Percentiles rank a stretch among this genome's conserved stretches.
Conservation (phyloP, 2,888 invertebrate genomes). For the Labia minor region DNA sequence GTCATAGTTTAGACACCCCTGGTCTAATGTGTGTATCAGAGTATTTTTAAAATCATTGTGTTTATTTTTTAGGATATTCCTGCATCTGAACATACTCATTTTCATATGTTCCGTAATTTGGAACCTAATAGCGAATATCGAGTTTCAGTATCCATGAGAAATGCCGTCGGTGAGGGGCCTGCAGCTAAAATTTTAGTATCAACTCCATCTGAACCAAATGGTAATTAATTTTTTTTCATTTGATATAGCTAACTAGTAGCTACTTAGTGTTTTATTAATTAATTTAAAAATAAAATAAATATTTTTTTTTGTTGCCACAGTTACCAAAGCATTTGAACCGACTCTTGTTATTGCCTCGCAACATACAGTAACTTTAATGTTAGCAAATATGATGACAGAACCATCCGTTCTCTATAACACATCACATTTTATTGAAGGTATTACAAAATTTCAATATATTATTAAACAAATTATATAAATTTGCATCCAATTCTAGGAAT, state of each 20-base stretch:
- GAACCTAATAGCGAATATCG: slow-evolving; percentile 60
- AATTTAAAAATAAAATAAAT: slow-evolving; percentile 4
- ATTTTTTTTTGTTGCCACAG: slow-evolving; percentile 39
- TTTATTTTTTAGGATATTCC: slow-evolving; percentile 53
- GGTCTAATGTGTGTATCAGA: no score
- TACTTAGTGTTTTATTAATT: neutral
- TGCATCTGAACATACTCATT: slow-evolving; percentile 53
- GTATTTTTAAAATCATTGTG: slow-evolving; percentile 17
- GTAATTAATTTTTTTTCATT: slow-evolving; percentile 38
- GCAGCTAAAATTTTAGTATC: slow-evolving; percentile 50
- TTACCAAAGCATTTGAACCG: slow-evolving; percentile 55
- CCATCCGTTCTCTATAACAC: slow-evolving; percentile 54
- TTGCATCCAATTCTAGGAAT: slow-evolving; percentile 51
- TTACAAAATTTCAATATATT: neutral
- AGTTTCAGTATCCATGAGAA: slow-evolving; percentile 68
- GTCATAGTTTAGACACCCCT: no score
- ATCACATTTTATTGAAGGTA: slow-evolving; percentile 40
- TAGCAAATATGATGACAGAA: slow-evolving; percentile 55
- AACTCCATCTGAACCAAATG: slow-evolving; percentile 54
- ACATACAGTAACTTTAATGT: slow-evolving; percentile 55
- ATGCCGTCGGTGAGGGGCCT: slow-evolving; percentile 70
- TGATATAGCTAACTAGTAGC: no score
- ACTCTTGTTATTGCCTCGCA: slow-evolving; percentile 58
- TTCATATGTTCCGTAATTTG: slow-evolving; percentile 68
- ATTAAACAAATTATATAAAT: neutral